Base-by-base conservation (phyloP, 2,888 invertebrate species). In the Phyto melanocephala region DNA sequence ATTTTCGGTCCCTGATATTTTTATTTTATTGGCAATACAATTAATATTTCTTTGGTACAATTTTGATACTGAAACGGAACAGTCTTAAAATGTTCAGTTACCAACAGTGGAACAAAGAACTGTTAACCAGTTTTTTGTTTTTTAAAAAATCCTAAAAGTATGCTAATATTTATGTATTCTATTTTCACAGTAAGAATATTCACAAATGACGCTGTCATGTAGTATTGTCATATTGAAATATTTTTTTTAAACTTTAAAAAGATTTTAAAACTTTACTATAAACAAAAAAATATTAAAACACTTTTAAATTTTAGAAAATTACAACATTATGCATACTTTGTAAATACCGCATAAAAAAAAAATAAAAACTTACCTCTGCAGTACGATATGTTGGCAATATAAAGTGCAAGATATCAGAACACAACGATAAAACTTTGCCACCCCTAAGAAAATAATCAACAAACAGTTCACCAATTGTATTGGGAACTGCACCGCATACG, bases 351-450 rank as follows among this genome's bases (percentile, higher is more conserved):
- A 5, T 28, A 28, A 28, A 37, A 24, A 10, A 24, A 7, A 2
- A 1, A 20, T n/a, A 40, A 15, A 20, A 33, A 80, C 68, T 78
- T 86, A 95, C 96, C 93, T 96, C 96, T 7, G 96, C 96, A 70
- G 96, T 96, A 87, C 95, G 95, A 90, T 96, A 96, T 77, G 95
- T 94, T 22, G 96, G 95, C 85, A 96, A 91, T 63, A 96, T 94
- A 40, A 95, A 93, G 86, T 96, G 95, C 42, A 96, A 92, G 35
- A 96, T 92, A 90, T 96, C 96, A 3, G 96, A 96, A 88, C 96
- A 96, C 2, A 96, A 92, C 33, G 96, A 96, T 8, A 96, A 92
- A 75, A 96, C 91, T 81, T 95, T 93, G 7, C 96, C 96, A 1
- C 96, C 96, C 50, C 92, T 93, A 17, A 96, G 91, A 81, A 96